Evolutionary conservation across 2,888 invertebrate genomes (phyloP).

Genomic region (Mesorhabditis sp.): DNA sequence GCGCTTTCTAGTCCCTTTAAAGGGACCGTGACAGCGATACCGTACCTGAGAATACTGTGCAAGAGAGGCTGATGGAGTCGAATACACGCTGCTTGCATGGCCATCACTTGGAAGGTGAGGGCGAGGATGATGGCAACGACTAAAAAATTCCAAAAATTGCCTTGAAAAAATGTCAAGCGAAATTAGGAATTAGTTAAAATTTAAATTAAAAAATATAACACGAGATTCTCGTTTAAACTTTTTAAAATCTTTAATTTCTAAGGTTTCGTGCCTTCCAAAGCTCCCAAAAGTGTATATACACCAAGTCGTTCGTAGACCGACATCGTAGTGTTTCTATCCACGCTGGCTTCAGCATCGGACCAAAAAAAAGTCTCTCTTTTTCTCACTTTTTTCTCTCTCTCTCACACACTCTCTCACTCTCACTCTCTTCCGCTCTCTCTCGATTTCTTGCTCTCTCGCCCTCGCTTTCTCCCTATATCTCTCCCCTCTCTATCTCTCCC

Average conservation of each 20-base stretch:
- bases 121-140: slow-evolving; percentile 32
- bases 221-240: not conserved
- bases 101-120: slow-evolving; percentile 28
- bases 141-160: slow-evolving; percentile 10
- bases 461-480: no score
- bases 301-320: slow-evolving; percentile 56
- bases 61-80: slow-evolving; percentile 54
- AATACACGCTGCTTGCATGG: slow-evolving; percentile 28
- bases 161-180: not conserved
- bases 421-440: no score
- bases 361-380: not conserved
- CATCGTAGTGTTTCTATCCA: not conserved
- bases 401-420: no score
- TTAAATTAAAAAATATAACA: slow-evolving; percentile 7
- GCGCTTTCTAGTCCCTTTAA: no score
- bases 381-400: not conserved
- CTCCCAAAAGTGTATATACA: slow-evolving; percentile 60
- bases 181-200: not conserved
- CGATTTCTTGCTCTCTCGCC: no score
- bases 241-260: not conserved
- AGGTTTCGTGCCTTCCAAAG: slow-evolving; percentile 35
- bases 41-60: slow-evolving; percentile 39
- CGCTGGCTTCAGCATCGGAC: not conserved
- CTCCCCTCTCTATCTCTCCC: not conserved
- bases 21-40: not conserved